Evolutionary conservation across 1,140 invertebrate species (phyloP).

Genomic region (Rhynchophorus ferrugineus): DNA sequence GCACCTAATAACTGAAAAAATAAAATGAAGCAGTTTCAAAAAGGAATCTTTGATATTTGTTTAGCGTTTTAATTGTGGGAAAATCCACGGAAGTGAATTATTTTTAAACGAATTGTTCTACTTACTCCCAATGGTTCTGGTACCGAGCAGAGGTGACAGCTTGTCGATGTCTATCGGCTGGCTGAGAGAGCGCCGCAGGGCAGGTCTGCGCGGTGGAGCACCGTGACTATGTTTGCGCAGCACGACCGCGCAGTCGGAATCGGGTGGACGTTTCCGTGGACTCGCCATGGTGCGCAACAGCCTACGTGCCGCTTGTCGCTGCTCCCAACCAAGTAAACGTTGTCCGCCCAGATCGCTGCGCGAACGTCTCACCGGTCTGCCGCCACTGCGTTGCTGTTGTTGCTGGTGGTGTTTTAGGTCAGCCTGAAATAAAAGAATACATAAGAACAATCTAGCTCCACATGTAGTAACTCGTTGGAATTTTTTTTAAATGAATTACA

Average conservation of each 20-base stretch:
- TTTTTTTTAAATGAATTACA: too few relatives aligned
- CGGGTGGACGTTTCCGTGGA: conserved; percentile 42
- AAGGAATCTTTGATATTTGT: too few relatives aligned
- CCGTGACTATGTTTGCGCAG: conserved; percentile 22
- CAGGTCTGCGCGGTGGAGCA: conserved; percentile 35
- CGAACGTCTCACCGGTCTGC: conserved; percentile 49
- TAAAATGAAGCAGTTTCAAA: too few relatives aligned
- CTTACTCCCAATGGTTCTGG: conserved; percentile 42
- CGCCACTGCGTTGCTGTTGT: conserved; percentile 37
- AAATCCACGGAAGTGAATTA: too few relatives aligned
- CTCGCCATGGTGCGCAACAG: conserved; percentile 45
- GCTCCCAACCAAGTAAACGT: conserved; percentile 50
- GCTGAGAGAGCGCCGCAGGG: conserved; percentile 59
- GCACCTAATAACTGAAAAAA: too few relatives aligned
- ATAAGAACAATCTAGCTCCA: too few relatives aligned
- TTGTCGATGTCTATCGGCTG: conserved; percentile 65
- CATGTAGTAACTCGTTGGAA: too few relatives aligned
- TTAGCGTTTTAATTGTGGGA: too few relatives aligned
- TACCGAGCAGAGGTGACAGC: conserved; percentile 50
- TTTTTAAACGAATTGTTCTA: not conserved
- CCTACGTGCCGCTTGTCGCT: conserved; percentile 43
- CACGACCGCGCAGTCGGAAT: conserved; percentile 31
- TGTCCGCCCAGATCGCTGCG: conserved; percentile 55
- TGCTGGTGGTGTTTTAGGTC: conserved; percentile 43
- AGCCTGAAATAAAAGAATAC: conserved; percentile 43